These are phyloP conservation scores for Marronus borbonicus DNA, from an alignment of 2,888 invertebrate species.

Conservation along the genomic window DNA sequence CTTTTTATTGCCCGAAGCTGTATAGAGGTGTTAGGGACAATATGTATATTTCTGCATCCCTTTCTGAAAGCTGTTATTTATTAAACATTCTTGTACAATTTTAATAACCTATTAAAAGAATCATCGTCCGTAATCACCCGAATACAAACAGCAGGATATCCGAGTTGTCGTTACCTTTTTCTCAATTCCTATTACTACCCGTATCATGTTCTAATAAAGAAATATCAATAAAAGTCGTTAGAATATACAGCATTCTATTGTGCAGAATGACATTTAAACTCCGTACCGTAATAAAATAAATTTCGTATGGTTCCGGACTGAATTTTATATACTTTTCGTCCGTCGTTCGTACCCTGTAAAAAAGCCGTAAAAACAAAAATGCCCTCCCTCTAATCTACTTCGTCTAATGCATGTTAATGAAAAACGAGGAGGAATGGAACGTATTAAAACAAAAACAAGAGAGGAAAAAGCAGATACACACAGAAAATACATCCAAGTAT, in stretches of 20 bases:
- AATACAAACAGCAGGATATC: too few species aligned
- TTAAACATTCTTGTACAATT: too few species aligned
- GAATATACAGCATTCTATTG: slow-evolving; percentile 8
- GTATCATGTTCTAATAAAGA: slow-evolving; percentile 18
- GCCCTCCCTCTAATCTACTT: slow-evolving; percentile 34
- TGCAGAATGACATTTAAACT: slow-evolving; percentile 29
- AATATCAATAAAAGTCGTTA: slow-evolving; percentile 26
- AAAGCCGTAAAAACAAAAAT: slow-evolving; percentile 40
- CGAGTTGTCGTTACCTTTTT: too few species aligned
- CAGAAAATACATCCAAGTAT: slow-evolving; percentile 38
- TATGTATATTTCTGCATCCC: too few species aligned
- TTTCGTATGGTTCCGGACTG: slow-evolving; percentile 17
- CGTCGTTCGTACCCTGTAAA: slow-evolving; percentile 34
- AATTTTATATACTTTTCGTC: slow-evolving; percentile 27
- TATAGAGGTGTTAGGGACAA: too few species aligned
- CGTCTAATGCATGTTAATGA: slow-evolving; percentile 44
- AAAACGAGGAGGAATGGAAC: slow-evolving; percentile 26
- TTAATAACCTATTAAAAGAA: too few species aligned
- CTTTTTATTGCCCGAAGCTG: too few species aligned
- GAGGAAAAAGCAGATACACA: slow-evolving; percentile 30
- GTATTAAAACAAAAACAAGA: slow-evolving; percentile 33
- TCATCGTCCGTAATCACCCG: too few species aligned
- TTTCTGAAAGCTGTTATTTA: too few species aligned
- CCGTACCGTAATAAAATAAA: slow-evolving; percentile 36
- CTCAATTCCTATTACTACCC: slow-evolving; percentile 9